These are phyloP conservation scores for Rhinopithecus roxellana DNA, from an alignment of 2,113 vertebrate genomes.

Conservation along the genomic window DNA sequence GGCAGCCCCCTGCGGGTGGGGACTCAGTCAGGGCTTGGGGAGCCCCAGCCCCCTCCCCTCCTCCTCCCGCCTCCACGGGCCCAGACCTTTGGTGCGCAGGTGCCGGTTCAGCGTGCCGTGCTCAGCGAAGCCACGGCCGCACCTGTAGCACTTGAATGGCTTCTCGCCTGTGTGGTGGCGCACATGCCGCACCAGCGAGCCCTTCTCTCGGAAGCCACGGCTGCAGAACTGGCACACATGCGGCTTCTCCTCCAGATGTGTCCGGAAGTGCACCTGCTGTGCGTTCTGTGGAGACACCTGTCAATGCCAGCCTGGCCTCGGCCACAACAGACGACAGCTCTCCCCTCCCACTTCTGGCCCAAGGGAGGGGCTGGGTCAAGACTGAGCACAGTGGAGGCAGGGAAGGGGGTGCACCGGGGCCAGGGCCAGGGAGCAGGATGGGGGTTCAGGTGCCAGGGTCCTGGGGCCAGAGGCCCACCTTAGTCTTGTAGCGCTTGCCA, in stretches of 20 bases:
- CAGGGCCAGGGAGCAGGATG: not conserved
- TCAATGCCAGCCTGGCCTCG: not conserved
- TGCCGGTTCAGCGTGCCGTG: constrained; percentile 97
- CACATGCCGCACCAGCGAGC: constrained; percentile 95
- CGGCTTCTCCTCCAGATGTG: constrained; percentile 93
- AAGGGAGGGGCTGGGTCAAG: no score
- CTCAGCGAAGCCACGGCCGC: constrained; percentile 94
- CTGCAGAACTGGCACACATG: constrained; percentile 93
- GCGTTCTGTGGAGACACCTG: constrained; percentile 88
- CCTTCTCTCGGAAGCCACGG: constrained; percentile 96
- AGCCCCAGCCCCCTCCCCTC: not conserved
- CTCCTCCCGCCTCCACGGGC: rapidly evolving
- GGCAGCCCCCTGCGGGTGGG: constrained; percentile 89
- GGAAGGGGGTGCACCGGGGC: not conserved
- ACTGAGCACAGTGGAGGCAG: not conserved
- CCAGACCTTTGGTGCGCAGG: constrained; percentile 94
- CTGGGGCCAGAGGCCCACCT: constrained; percentile 82
- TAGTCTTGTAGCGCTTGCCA: constrained; percentile 97
- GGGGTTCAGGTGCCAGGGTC: not conserved
- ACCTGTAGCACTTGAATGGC: constrained; percentile 95
- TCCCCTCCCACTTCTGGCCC: not conserved
- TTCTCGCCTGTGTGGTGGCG: constrained; percentile 98
- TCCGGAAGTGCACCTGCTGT: constrained; percentile 96
- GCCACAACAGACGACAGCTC: not conserved
- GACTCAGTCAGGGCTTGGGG: not conserved